A percentile compares a stretch with the other conserved stretches of the same genome.
Conservation (phyloP, 2,113 vertebrate species). For the Zootoca vivipara region DNA sequence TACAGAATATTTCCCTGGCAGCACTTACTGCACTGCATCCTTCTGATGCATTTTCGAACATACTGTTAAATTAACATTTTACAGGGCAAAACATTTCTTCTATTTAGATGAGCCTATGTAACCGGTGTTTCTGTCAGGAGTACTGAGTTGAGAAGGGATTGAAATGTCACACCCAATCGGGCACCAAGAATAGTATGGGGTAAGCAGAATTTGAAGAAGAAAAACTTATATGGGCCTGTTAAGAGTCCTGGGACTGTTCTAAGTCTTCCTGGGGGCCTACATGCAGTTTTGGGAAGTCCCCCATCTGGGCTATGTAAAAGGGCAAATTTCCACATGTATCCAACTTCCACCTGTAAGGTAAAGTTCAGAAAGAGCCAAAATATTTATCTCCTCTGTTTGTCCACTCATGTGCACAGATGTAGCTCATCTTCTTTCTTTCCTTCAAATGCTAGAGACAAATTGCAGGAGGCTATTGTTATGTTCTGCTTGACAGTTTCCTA, state of each 20-base stretch:
- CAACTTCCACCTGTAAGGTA: not conserved
- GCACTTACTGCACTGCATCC: not conserved
- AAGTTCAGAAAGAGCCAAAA: not conserved
- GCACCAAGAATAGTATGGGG: not conserved
- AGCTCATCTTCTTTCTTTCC: not conserved
- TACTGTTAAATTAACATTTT: slow-evolving; percentile 30
- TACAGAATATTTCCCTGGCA: not conserved
- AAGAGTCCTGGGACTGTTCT: no score
- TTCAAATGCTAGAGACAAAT: not conserved
- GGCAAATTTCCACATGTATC: no score
- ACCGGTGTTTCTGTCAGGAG: slow-evolving; percentile 6
- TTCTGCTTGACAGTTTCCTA: not conserved
- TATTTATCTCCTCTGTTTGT: not conserved
- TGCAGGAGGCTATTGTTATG: not conserved
- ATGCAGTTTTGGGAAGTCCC: not conserved
- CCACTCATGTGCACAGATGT: not conserved
- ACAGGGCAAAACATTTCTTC: slow-evolving; percentile 18
- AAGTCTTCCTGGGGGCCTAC: not conserved
- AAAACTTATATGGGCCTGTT: not conserved
- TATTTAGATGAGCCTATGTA: slow-evolving; percentile 11
- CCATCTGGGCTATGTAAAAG: not conserved
- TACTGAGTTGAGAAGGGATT: not conserved
- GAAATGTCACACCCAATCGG: not conserved
- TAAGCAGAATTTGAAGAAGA: not conserved
- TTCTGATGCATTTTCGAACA: not conserved